phyloP scores from a whole-genome alignment of 2,888 invertebrate species.

The Tipula confusa region DNA sequence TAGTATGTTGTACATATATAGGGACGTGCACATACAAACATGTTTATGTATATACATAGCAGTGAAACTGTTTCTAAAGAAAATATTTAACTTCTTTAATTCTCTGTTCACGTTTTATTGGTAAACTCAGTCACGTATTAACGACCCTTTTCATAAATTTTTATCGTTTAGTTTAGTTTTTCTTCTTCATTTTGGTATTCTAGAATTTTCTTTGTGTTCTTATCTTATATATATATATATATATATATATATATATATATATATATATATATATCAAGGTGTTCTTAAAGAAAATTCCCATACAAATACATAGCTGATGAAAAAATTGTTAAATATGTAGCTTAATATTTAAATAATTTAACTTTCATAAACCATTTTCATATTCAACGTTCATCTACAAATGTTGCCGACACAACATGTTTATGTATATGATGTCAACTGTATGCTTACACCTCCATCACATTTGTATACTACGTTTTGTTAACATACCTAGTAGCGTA shows the following conservation, averaged over 20 bases:
- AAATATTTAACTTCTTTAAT: neutral
- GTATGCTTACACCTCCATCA: neutral
- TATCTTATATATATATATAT: neutral
- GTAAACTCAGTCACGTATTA: conserved; percentile 27
- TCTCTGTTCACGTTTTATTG: conserved; percentile 28
- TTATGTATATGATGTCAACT: neutral
- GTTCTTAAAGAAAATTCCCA: neutral
- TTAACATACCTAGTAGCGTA: neutral
- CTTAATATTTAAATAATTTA: too few relatives aligned
- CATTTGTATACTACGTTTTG: neutral
- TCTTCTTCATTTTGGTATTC: neutral
- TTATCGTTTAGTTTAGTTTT: neutral
- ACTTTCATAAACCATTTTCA: too few relatives aligned
- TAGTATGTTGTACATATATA: neutral
- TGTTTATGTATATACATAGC: neutral
- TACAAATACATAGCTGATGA: neutral
- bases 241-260: neutral
- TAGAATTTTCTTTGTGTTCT: neutral
- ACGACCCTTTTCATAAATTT: conserved; percentile 21
- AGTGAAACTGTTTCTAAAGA: neutral
- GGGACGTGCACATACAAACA: neutral
- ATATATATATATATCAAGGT: neutral
- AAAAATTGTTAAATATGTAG: neutral
- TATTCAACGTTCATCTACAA: too few relatives aligned
- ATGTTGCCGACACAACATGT: too few relatives aligned